Evolutionary conservation across 2,888 invertebrate species (phyloP).

Genomic region (Hedya salicella): DNA sequence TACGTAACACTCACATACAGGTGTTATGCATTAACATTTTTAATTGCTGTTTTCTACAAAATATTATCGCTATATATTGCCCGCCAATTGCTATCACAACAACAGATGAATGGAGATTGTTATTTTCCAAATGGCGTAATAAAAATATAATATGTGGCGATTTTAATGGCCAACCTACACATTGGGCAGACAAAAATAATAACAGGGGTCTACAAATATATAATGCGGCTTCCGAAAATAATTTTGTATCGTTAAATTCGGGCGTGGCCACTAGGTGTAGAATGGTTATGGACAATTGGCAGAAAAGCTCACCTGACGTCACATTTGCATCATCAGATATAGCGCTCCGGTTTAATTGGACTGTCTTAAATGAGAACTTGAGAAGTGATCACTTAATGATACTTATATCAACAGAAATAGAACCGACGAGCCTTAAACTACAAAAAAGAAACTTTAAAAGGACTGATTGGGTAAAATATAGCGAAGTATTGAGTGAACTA

Average conservation of each 20-base stretch:
- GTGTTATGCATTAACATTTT: constrained; percentile 1
- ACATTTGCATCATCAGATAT: constrained; percentile 4
- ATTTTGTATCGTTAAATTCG: not conserved
- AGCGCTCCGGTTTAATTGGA: constrained; percentile 9
- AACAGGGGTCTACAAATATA: not conserved
- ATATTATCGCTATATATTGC: not conserved
- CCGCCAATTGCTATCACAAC: not conserved
- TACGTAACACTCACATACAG: not conserved
- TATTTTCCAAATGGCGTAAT: not conserved
- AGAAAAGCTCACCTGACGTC: constrained; percentile 8
- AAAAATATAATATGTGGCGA: constrained; percentile 2
- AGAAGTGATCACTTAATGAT: constrained; percentile 17
- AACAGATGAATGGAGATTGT: constrained; percentile 1
- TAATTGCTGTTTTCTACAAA: constrained; percentile 4
- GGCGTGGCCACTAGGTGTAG: constrained; percentile 7
- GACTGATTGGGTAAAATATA: not conserved
- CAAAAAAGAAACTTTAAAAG: not conserved
- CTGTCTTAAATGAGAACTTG: constrained; percentile 8
- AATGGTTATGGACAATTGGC: not conserved
- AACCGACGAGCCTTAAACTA: not conserved
- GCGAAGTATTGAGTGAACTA: not conserved
- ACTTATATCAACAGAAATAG: constrained; percentile 5
- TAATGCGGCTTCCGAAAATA: not conserved
- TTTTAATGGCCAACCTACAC: not conserved
- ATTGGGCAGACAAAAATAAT: not conserved